A percentile compares a stretch with the other conserved stretches of the same genome.
phyloP scores from a whole-genome alignment of 92 coral and sea anemone species.

The Epizoanthus scotinus region DNA sequence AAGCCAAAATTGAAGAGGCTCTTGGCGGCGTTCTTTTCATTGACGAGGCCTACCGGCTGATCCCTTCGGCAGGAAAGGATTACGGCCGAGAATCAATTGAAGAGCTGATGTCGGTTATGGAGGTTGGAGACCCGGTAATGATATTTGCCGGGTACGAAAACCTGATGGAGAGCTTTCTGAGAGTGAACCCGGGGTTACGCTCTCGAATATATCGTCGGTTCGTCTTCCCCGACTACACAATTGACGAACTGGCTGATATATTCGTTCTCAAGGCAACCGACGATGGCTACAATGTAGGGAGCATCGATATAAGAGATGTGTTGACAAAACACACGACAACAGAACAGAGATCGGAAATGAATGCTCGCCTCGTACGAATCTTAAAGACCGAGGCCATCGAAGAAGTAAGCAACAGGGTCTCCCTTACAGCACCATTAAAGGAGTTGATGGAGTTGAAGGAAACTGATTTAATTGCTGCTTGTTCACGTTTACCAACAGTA shows the following conservation, averaged over 20 bases:
- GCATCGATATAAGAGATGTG: not conserved
- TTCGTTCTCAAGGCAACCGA: not conserved
- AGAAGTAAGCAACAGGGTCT: not conserved
- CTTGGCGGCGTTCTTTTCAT: constrained; percentile 25
- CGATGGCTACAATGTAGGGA: not conserved
- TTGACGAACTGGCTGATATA: not conserved
- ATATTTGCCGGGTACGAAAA: not conserved
- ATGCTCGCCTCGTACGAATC: not conserved
- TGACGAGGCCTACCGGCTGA: constrained; percentile 12
- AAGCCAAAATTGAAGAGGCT: constrained; percentile 7
- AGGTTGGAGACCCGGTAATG: not conserved
- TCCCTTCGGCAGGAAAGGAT: not conserved
- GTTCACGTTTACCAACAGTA: not conserved
- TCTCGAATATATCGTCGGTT: not conserved
- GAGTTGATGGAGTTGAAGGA: not conserved
- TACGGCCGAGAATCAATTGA: not conserved
- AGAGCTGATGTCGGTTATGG: not conserved
- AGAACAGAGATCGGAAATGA: not conserved
- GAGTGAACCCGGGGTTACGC: not conserved
- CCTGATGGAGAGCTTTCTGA: not conserved
- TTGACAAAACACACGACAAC: not conserved
- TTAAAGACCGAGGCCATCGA: not conserved
- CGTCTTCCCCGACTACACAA: not conserved
- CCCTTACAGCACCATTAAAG: not conserved
- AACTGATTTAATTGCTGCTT: not conserved